phyloP scores from a whole-genome alignment of 1,140 invertebrate species.

The fruit fly (Drosophila melanogaster) region DNA sequence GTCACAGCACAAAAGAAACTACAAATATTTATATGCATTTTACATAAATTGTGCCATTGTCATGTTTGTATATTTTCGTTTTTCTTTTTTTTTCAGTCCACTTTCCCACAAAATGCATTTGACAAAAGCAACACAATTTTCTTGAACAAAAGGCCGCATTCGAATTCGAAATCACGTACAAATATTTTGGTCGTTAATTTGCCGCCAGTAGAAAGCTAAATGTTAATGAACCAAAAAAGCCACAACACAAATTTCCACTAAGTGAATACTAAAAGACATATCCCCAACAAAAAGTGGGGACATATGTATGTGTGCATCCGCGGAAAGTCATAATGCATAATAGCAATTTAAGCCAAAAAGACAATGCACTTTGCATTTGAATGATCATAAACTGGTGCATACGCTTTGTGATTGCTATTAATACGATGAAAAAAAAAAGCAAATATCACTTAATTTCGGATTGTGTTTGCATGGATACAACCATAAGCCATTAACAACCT shows the following conservation, averaged over 20 bases:
- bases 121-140: slow-evolving; percentile 50
- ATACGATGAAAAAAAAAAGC: too few species aligned
- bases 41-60: slow-evolving; percentile 73
- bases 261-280: slow-evolving; percentile 58
- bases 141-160: slow-evolving; percentile 50
- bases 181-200: slow-evolving; percentile 73
- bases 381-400: slow-evolving; percentile 1
- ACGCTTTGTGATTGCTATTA: background rate
- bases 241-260: slow-evolving; percentile 54
- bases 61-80: slow-evolving; percentile 51
- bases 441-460: background rate
- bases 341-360: slow-evolving; percentile 1
- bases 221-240: slow-evolving; percentile 73
- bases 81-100: slow-evolving; percentile 10
- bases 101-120: slow-evolving; percentile 63
- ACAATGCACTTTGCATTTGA: slow-evolving; percentile 55
- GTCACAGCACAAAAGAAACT: slow-evolving; percentile 43
- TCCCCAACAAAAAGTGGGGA: background rate
- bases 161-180: slow-evolving; percentile 62
- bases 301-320: slow-evolving; percentile 11
- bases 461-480: background rate
- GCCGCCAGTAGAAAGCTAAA: slow-evolving; percentile 70
- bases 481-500: background rate
- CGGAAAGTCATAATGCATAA: slow-evolving; percentile 28
- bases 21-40: slow-evolving; percentile 67